Evolutionary conservation across 2,797 vertebrate genomes (phyloP), one percentile per base, ranked within the genome.

Genomic region (Syngnathus acus): DNA sequence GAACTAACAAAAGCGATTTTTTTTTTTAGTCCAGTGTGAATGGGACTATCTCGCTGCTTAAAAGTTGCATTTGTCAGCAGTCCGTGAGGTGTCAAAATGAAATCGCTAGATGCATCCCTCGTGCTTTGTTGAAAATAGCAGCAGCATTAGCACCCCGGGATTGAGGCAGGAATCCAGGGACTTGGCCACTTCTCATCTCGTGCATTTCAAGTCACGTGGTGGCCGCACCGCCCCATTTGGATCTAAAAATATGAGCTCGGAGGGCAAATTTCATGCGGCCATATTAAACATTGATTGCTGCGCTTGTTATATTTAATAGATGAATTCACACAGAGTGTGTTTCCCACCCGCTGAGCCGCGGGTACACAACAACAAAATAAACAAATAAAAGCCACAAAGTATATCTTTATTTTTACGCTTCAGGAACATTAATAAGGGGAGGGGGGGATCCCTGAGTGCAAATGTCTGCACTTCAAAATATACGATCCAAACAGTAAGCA

Each of bases 121-220:
- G 79, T 79, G 85, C 79, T 86, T 87, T 84, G 77, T 85, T 86
- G 85, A 86, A 89, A 90, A 89, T 87, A 86, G 84, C 76, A 74
- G 60, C 77, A 71, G 84, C 80, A 84, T 88, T 86, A 86, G 73
- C 67, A 71, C 59, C 40, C 63, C 72, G 73, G 72, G 76, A 66
- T 83, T 68, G 67, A 75, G 68, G 70, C 73, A 69, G 77, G 71
- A 80, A 89, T 87, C 86, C 82, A 80, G 87, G 73, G 83, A 89
- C 75, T 79, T 86, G 66, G 71, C 68, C 65, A 80, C 78, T 82
- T 85, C 82, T 85, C 85, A 80, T 85, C 74, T 53, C 61, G 45
- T 74, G 73, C 77, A 81, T 84, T 85, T 82, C 75, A 73, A 84
- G 82, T 66, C 85, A 81, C 47, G 80, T 69, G 2, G 75, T 67